A percentile compares a stretch with the other conserved stretches of the same genome.
phyloP scores from a whole-genome alignment of 2,113 vertebrate species.

The Polypterus bichir region DNA sequence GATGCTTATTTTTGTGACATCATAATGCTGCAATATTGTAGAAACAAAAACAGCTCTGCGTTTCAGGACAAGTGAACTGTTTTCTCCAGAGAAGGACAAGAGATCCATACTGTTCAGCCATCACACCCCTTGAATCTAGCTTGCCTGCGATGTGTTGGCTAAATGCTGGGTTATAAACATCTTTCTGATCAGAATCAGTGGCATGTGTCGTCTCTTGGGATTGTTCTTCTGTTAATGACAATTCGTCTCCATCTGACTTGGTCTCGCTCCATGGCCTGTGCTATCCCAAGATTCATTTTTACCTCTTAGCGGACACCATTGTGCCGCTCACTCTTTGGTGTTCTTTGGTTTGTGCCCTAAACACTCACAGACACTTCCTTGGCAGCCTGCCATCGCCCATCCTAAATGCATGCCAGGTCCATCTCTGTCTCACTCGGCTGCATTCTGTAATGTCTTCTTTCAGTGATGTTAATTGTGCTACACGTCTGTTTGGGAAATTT shows the following conservation, averaged over 20 bases:
- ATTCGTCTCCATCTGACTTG: conserved; percentile 31
- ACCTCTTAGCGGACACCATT: conserved; percentile 18
- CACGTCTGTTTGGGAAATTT: too few relatives aligned
- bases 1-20: too few relatives aligned
- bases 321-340: conserved; percentile 19
- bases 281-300: conserved; percentile 18
- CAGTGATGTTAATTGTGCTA: not conserved
- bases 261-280: conserved; percentile 24
- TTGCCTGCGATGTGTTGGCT: too few relatives aligned
- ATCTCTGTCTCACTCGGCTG: conserved; percentile 5
- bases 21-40: too few relatives aligned
- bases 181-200: conserved; percentile 17
- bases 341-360: conserved; percentile 6
- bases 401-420: not conserved
- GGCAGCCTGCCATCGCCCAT: not conserved
- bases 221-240: conserved; percentile 20
- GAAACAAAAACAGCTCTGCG: too few relatives aligned
- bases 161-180: too few relatives aligned
- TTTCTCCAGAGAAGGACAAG: too few relatives aligned
- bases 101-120: too few relatives aligned
- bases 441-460: conserved; percentile 16
- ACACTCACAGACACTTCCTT: conserved; percentile 9
- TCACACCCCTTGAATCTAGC: too few relatives aligned
- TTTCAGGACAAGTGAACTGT: too few relatives aligned
- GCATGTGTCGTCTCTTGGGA: conserved; percentile 22